phyloP scores from a whole-genome alignment of 2,888 invertebrate species.

The Chrysolina americana region DNA sequence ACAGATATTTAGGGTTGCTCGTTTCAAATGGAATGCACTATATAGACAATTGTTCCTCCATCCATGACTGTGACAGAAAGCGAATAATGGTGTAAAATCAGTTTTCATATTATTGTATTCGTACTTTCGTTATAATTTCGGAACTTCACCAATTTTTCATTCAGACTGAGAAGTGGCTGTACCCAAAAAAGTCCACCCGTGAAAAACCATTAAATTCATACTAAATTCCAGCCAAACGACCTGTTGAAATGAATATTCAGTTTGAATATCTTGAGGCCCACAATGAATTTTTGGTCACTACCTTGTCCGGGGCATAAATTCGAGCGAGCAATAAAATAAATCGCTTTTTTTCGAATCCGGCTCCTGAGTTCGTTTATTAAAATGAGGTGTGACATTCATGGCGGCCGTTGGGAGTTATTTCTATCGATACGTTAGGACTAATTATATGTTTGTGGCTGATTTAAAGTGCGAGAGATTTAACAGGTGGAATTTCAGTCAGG shows the following conservation, averaged over 20 bases:
- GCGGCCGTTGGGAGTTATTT: conserved; percentile 18
- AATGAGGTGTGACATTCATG: conserved; percentile 46
- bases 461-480: not conserved
- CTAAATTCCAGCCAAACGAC: conserved; percentile 2
- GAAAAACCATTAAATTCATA: not conserved
- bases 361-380: conserved; percentile 50
- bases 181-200: not conserved
- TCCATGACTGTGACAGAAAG: no score
- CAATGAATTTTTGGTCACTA: conserved; percentile 24
- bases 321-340: conserved; percentile 35
- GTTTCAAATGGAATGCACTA: no score
- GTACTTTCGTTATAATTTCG: no score
- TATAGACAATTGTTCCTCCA: no score
- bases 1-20: no score
- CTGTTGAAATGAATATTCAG: conserved; percentile 23
- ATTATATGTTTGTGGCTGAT: conserved; percentile 3
- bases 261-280: not conserved
- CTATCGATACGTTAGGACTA: conserved; percentile 9
- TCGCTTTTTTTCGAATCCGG: conserved; percentile 35
- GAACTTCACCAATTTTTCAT: no score
- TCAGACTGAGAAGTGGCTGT: no score
- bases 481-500: not conserved
- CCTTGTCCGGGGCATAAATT: conserved; percentile 25
- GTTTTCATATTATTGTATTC: no score
- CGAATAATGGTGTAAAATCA: no score